Evolutionary conservation across 2,797 vertebrate genomes (phyloP).

Genomic region (Sphaeramia orbicularis): DNA sequence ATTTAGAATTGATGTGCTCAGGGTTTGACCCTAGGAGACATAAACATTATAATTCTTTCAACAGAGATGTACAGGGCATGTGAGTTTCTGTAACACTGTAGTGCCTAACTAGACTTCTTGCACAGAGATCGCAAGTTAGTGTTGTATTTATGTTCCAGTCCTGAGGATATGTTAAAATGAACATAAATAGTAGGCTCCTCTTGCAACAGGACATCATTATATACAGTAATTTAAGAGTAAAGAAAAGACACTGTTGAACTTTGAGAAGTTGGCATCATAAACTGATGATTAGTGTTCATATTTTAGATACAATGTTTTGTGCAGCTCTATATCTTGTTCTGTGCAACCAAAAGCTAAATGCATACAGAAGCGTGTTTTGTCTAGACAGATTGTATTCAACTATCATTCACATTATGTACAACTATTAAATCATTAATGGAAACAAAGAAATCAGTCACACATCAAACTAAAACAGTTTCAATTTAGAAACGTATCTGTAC

Average conservation of each 20-base stretch:
- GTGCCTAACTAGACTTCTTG: conserved; percentile 19
- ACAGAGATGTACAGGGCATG: conserved; percentile 29
- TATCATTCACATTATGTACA: too few species aligned
- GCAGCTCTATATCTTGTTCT: not conserved
- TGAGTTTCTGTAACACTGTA: conserved; percentile 53
- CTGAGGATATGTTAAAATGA: conserved; percentile 35
- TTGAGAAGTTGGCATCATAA: conserved; percentile 46
- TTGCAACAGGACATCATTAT: conserved; percentile 38
- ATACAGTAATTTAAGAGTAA: conserved; percentile 42
- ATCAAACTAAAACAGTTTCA: too few species aligned
- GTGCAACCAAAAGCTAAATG: not conserved
- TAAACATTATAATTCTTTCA: conserved; percentile 18
- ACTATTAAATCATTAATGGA: too few species aligned
- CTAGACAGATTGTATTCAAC: not conserved
- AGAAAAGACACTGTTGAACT: conserved; percentile 29
- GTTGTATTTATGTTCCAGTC: conserved; percentile 44
- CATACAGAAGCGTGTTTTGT: not conserved
- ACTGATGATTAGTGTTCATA: conserved; percentile 48
- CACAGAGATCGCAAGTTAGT: conserved; percentile 17
- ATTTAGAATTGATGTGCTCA: not conserved
- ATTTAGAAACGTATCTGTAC: too few species aligned
- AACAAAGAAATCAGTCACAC: too few species aligned
- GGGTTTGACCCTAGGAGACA: not conserved
- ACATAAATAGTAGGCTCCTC: conserved; percentile 33
- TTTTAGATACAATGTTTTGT: conserved; percentile 32